Conservation (phyloP, 2,888 invertebrate genomes). For the Leucoma salicis region DNA sequence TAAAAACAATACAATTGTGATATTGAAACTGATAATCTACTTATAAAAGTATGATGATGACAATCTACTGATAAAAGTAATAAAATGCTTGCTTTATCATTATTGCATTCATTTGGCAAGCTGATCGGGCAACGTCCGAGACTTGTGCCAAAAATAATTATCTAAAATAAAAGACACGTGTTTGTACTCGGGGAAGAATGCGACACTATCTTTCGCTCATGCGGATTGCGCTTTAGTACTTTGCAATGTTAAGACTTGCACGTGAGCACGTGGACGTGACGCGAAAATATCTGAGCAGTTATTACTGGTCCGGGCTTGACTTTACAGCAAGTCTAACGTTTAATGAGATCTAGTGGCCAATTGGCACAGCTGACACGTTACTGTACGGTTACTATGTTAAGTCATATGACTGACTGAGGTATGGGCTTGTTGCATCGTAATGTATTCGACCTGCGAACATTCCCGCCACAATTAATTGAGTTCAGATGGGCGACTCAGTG, state of each 20-base stretch:
- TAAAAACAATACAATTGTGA: no score
- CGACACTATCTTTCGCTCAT: background rate
- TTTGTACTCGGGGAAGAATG: constrained; percentile 3
- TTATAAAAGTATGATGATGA: no score
- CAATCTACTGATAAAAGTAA: background rate
- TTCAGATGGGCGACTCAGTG: no score
- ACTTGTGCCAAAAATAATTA: constrained; percentile 9
- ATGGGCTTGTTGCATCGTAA: no score
- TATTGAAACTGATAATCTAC: no score
- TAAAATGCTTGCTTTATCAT: background rate
- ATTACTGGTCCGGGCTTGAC: no score
- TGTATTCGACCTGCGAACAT: no score
- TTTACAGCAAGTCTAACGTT: no score
- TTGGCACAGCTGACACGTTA: no score
- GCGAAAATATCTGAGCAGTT: background rate
- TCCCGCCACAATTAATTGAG: no score
- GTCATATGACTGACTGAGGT: no score
- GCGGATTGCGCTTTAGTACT: background rate
- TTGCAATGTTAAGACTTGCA: background rate
- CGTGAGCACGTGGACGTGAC: constrained; percentile 3
- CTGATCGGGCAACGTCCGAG: constrained; percentile 9
- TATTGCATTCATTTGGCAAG: background rate
- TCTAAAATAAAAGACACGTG: constrained; percentile 8
- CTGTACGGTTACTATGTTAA: no score
- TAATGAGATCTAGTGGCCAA: background rate